Evolutionary conservation across 2,888 invertebrate genomes (phyloP).

Genomic region (Fissipunctia ypsillon): DNA sequence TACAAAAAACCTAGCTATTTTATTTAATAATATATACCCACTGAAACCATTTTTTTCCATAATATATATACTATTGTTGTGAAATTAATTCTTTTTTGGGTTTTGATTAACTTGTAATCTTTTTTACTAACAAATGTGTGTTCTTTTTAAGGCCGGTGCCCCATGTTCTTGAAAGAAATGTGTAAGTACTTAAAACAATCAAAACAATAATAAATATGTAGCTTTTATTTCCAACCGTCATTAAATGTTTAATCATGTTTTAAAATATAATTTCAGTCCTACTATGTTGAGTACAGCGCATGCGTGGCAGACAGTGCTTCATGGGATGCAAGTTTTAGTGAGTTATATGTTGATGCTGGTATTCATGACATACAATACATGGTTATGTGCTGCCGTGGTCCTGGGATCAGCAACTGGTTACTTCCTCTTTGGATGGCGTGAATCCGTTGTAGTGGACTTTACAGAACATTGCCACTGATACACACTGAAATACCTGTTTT

Average conservation of each 20-base stretch:
- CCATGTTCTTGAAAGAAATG: constrained; percentile 86
- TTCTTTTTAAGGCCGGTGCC: constrained; percentile 83
- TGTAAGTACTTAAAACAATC: constrained; percentile 78
- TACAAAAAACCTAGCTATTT: not conserved
- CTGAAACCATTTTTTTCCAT: not conserved
- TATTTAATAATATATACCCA: not conserved
- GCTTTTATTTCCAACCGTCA: not conserved
- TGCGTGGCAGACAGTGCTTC: constrained; percentile 96
- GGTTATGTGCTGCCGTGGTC: constrained; percentile 97
- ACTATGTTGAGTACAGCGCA: constrained; percentile 96
- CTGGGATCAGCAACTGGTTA: constrained; percentile 97
- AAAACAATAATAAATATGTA: constrained; percentile 29
- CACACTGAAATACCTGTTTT: constrained; percentile 47
- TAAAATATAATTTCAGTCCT: constrained; percentile 90
- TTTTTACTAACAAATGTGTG: constrained; percentile 65
- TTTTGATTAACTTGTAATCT: constrained; percentile 28
- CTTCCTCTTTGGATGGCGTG: constrained; percentile 98
- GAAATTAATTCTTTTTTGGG: constrained; percentile 1
- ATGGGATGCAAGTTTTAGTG: constrained; percentile 96
- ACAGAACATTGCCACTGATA: constrained; percentile 98
- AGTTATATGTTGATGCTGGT: constrained; percentile 98
- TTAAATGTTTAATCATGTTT: constrained; percentile 7
- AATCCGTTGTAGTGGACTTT: constrained; percentile 97
- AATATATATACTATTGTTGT: not conserved
- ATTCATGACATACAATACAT: constrained; percentile 99